A percentile compares a stretch with the other conserved stretches of the same genome.
Evolutionary conservation across 2,888 invertebrate genomes (phyloP).

Genomic region (Acronicta aceris): DNA sequence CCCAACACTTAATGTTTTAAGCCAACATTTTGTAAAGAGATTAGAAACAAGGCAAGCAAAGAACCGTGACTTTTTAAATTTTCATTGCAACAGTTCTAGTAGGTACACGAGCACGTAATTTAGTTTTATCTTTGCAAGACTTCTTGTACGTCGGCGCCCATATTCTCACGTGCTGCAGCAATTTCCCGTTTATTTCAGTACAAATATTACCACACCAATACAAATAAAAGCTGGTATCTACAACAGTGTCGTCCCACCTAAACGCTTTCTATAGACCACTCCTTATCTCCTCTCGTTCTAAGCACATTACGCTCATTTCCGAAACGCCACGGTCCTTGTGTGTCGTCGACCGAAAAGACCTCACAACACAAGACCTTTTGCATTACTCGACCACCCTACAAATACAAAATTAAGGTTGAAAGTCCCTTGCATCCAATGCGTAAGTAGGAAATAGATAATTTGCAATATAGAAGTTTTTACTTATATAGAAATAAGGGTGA

Average conservation of each 20-base stretch:
- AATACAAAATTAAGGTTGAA: slow-evolving; percentile 1
- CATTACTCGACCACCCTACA: slow-evolving; percentile 11
- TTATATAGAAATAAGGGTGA: slow-evolving; percentile 28
- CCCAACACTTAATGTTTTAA: no score
- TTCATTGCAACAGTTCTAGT: no score
- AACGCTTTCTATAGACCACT: slow-evolving; percentile 33
- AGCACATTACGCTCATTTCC: slow-evolving; percentile 54
- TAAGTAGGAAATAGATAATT: slow-evolving; percentile 17
- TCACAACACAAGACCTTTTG: slow-evolving; percentile 11
- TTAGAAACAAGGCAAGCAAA: no score
- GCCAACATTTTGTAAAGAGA: no score
- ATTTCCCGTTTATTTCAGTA: slow-evolving; percentile 11
- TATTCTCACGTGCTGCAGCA: neutral
- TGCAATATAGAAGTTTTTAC: slow-evolving; percentile 34
- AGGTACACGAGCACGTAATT: no score
- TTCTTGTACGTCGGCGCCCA: no score
- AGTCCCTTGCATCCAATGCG: slow-evolving; percentile 8
- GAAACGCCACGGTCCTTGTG: slow-evolving; percentile 39
- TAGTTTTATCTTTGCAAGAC: no score
- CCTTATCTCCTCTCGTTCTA: slow-evolving; percentile 42
- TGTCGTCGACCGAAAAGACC: slow-evolving; percentile 33
- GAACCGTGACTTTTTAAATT: no score
- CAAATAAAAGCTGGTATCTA: slow-evolving; percentile 2
- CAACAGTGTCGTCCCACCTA: slow-evolving; percentile 15
- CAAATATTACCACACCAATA: slow-evolving; percentile 21